Conservation (phyloP, 2,113 vertebrate species). For the Clarias magur region DNA sequence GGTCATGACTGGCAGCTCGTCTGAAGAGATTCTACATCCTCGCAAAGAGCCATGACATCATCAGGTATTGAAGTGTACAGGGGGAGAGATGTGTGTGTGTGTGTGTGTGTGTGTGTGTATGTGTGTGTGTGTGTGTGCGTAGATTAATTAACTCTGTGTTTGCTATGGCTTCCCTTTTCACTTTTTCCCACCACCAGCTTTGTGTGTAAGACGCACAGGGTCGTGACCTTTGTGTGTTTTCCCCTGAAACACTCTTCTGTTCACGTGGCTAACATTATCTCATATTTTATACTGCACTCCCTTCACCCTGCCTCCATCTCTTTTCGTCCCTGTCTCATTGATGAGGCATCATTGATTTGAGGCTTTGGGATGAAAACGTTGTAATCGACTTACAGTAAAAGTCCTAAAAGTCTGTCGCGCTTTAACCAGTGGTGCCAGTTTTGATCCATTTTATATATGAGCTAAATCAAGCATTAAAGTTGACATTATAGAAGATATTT, state of each 20-base stretch:
- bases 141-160: neutral
- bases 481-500: no score
- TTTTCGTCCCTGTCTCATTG: neutral
- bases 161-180: neutral
- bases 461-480: no score
- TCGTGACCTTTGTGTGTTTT: neutral
- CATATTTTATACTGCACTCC: neutral
- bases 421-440: neutral
- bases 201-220: neutral
- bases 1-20: conserved; percentile 82
- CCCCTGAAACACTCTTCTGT: conserved; percentile 33
- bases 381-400: neutral
- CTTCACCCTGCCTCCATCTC: neutral
- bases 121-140: neutral
- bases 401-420: neutral
- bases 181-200: neutral
- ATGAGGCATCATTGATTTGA: neutral
- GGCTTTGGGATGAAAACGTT: neutral
- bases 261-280: conserved; percentile 42
- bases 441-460: neutral
- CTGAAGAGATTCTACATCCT: conserved; percentile 79
- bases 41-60: conserved; percentile 86
- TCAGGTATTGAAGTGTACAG: conserved; percentile 83
- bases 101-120: conserved; percentile 1
- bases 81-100: conserved; percentile 57